Evolutionary conservation across 2,888 invertebrate species (phyloP), one percentile per base, ranked within the genome.

Genomic region (Thera britannica): DNA sequence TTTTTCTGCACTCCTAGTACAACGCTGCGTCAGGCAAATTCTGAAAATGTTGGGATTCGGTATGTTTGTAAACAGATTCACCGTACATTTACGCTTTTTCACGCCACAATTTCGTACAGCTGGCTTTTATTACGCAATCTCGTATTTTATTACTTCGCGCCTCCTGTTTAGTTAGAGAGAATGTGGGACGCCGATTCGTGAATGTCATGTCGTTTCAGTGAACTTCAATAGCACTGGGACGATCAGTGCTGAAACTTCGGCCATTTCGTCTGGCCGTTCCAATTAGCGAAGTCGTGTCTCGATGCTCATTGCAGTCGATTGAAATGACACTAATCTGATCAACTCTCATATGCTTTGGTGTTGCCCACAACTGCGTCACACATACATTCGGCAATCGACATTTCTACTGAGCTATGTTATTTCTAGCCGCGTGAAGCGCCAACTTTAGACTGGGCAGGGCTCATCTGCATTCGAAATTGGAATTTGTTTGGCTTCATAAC

Each of bases 391-490:
- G 82, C 80, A 84, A 85, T 87, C 88, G 91, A 89, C 90, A 88
- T 88, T 87, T 88, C 79, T 86, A 83, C 79, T 77, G 79, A 82
- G 86, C 84, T 83, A 75, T 82, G 87, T 87, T 92, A 92, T 92
- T 93, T 90, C 86, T 88, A 88, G 87, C 86, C 80, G 83, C 78
- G 78, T 64, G 82, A 79, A 85, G 84, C 88, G 89, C 89, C 89
- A 88, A 90, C 88, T 88, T 87, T 88, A 90, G 88, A 90, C 86
- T 88, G 79, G 86, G 79, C 87, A 87, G 87, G 84, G 88, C 89
- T 89, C 90, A 87, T 88, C 84, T 89, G 87, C 87, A 88, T 88
- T 86, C 88, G 85, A 82, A 76, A 78, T 80, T 82, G 88, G 84
- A 88, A 89, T 90, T 88, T 88, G 87, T 83, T 80, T 84, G 83